A percentile compares a stretch with the other conserved stretches of the same genome.
Evolutionary conservation across 53 echinoderm and acorn worm genomes (phyloP).

Genomic region (Holothuria leucospilota): DNA sequence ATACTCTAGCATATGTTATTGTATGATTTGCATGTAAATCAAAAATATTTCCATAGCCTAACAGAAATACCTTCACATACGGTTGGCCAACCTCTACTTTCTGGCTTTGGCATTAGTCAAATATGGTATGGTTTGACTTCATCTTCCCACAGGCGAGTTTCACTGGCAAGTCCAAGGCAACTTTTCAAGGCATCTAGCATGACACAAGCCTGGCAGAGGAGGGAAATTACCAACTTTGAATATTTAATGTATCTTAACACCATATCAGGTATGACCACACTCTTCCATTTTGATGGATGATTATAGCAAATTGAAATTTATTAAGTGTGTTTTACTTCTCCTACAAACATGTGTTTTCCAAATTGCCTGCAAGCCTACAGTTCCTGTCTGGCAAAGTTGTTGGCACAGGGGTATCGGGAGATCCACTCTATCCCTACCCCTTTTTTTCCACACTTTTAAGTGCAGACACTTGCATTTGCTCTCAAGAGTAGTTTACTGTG

Average conservation of each 20-base stretch:
- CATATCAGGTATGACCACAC: constrained; percentile 75
- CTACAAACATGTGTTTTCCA: background rate
- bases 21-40: no score
- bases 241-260: constrained; percentile 99
- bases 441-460: no score
- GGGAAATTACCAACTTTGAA: constrained; percentile 99
- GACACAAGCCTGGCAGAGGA: constrained; percentile 99
- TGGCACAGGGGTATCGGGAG: no score
- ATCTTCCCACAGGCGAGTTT: constrained; percentile 76
- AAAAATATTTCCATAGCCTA: no score
- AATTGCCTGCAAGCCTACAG: no score
- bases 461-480: no score
- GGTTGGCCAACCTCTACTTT: background rate
- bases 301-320: background rate
- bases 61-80: no score
- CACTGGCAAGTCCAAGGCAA: constrained; percentile 91
- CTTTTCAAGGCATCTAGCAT: constrained; percentile 99
- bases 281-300: no score
- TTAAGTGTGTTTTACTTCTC: background rate
- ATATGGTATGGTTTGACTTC: background rate
- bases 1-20: no score
- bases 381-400: no score
- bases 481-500: no score
- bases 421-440: no score
- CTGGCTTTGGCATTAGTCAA: background rate